Base-by-base conservation (phyloP, 2,113 vertebrate species). In the Melanocharis versteri region DNA sequence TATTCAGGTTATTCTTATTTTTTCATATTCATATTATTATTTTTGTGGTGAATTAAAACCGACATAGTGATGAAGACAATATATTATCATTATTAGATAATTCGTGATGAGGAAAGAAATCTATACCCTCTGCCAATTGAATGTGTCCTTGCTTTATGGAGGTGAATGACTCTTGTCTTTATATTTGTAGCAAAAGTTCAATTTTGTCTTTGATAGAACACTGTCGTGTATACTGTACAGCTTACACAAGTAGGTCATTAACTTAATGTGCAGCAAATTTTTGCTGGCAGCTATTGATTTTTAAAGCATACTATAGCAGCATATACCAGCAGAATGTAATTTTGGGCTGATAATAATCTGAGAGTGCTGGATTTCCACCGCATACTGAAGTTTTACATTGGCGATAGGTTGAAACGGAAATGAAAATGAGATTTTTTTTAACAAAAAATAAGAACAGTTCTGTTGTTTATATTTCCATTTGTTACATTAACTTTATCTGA, bases 281-380 rank as follows among this genome's bases (percentile, higher is more conserved):
- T 94, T 65, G 14, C 77, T 87, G 39, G 57, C n/a, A 96, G 91
- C 24, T 96, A 92, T 93, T 89, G 91, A 93, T 92, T 96, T 90
- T 80, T 85, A 95, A 72, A 70, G 20, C 3, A 2, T 80, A 70
- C 11, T 45, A 35, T 54, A 83, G 71, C 13, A 85, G 11, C 8
- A n/a, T 61, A 73, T 83, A 82, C 35, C 18, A 84, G 54, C 45
- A 85, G 42, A 91, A 87, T n/a, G 95, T 70, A 28, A 83, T 93
- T 79, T 89, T 45, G 62, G 48, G 8, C 21, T 53, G 53, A 91
- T 69, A 87, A 57, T 73, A 84, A 75, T 94, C 64, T 90, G 30
- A 69, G 21, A 79, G 13, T n/a, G 23, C 7, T 72, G 57, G n/a
- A 90, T 17, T 73, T 84, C 11, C 53, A 44, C 33, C 42, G 42